Evolutionary conservation across 2,113 vertebrate genomes (phyloP), one percentile per base, ranked within the genome.

Genomic region (Todiramphus chloris): DNA sequence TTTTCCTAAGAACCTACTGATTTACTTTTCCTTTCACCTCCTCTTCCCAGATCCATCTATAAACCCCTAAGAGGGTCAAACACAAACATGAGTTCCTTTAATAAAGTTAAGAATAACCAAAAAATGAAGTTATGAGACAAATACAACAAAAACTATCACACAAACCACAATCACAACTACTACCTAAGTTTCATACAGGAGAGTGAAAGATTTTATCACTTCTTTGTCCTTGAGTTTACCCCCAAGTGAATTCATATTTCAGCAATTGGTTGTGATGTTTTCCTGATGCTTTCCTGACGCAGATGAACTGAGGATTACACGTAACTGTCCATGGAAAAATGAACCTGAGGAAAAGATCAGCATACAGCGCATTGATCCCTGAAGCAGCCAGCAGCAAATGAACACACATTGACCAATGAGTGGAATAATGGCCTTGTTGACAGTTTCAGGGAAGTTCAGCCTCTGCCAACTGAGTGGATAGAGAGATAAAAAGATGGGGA

Each of bases 351-450:
- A 46, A 92, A 87, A 96, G 82, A 96, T 94, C 85, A 82, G 55
- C 59, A 72, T 48, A 77, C 25, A 43, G 43, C 11, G 59, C 85
- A 96, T 96, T 4, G 56, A 84, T 93, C 97, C 83, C 44, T 10
- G 25, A 89, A 93, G 92, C 93, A 97, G 89, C 88, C 78, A 89
- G 88, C 82, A 96, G 95, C 96, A 97, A 97, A 97, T 95, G 85
- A 97, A 91, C 90, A 90, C 6, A 21, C 76, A 97, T 58, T 96
- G 96, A 92, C 94, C 97, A 96, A 72, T 73, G 95, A 97, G 91
- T 78, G 89, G 96, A 98, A 98, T 97, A 97, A 98, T 94, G 93
- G 81, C 81, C 97, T 94, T 97, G 97, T 89, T 98, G 97, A 97
- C 94, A 95, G 67, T 67, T 82, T 96, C 87, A 78, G 62, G 18